Conservation (phyloP, 2,888 invertebrate genomes). For the Plutella xylostella region DNA sequence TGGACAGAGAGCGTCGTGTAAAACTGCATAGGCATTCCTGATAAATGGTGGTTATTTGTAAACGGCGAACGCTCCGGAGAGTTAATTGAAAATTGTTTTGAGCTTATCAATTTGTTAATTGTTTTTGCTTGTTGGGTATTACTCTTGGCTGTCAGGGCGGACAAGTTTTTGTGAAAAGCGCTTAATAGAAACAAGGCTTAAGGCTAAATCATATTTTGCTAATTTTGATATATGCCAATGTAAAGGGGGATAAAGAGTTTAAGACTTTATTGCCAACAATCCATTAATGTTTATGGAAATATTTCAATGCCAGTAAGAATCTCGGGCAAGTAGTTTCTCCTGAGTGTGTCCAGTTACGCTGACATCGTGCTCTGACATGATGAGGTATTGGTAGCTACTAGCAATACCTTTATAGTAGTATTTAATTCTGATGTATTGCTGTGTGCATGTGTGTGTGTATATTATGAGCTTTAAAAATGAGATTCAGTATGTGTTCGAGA, state of each 20-base stretch:
- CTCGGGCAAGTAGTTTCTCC: not conserved
- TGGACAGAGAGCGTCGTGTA: too few relatives aligned
- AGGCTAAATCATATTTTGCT: too few relatives aligned
- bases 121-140: conserved; percentile 65
- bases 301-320: not conserved
- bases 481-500: conserved; percentile 29
- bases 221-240: too few relatives aligned
- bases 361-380: not conserved
- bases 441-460: conserved; percentile 19
- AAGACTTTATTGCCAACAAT: too few relatives aligned
- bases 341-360: conserved; percentile 1
- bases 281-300: not conserved
- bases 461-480: conserved; percentile 20
- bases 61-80: conserved; percentile 63
- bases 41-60: conserved; percentile 69
- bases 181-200: conserved; percentile 19
- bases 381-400: conserved; percentile 5
- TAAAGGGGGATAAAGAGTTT: too few relatives aligned
- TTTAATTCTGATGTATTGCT: conserved; percentile 24
- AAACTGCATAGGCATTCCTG: conserved; percentile 70
- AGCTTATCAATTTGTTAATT: conserved; percentile 70
- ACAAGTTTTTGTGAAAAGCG: conserved; percentile 41
- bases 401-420: conserved; percentile 4
- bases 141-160: conserved; percentile 46
- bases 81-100: conserved; percentile 71